These are phyloP conservation scores for Pandemis heparana DNA, from an alignment of 2,888 invertebrate genomes.

Conservation along the genomic window DNA sequence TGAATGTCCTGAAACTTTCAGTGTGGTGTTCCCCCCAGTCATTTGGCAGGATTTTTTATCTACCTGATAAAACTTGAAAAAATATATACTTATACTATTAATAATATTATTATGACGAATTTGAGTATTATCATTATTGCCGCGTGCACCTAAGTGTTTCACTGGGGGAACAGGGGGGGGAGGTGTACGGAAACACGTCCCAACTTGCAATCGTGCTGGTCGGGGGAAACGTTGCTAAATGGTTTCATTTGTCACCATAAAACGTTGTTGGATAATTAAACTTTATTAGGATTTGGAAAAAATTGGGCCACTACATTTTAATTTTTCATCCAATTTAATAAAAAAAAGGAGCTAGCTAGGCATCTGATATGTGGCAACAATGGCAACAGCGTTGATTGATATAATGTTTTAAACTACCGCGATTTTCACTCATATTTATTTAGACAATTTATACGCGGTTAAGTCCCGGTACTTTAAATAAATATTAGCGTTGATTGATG, in stretches of 20 bases:
- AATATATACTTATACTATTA: too few species aligned
- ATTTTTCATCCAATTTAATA: neutral
- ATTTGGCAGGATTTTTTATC: too few species aligned
- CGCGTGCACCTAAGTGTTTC: neutral
- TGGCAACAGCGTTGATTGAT: neutral
- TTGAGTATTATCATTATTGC: neutral
- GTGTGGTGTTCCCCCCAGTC: too few species aligned
- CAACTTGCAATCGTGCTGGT: neutral
- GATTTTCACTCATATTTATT: too few species aligned
- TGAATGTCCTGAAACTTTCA: too few species aligned
- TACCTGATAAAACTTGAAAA: too few species aligned
- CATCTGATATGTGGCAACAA: neutral
- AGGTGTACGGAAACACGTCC: neutral
- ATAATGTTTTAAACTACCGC: too few species aligned
- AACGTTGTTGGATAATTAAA: constrained; percentile 3
- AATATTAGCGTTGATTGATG: neutral
- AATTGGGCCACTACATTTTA: neutral
- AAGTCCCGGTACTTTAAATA: too few species aligned
- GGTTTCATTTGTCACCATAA: constrained; percentile 11
- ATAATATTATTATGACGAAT: too few species aligned
- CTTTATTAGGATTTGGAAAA: neutral
- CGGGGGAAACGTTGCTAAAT: neutral
- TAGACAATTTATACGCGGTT: too few species aligned
- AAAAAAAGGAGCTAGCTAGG: neutral
- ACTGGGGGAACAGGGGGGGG: neutral